A percentile compares a stretch with the other conserved stretches of the same genome.
These are phyloP conservation scores for Metopolophium dirhodum DNA, from an alignment of 1,140 invertebrate species.

Conservation along the genomic window DNA sequence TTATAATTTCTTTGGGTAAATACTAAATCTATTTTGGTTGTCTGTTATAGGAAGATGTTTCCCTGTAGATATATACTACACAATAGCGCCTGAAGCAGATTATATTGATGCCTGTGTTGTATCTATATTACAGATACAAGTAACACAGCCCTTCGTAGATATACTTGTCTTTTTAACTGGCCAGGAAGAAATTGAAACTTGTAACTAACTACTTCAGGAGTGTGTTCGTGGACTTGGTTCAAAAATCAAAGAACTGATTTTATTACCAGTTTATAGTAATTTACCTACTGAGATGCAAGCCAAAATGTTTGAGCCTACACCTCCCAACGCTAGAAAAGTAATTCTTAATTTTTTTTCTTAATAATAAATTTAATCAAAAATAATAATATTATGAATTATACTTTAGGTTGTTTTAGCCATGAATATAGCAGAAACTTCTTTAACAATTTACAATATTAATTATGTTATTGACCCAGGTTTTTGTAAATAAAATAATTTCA, in stretches of 20 bases:
- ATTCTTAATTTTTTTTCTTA: too few species aligned
- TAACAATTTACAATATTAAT: too few species aligned
- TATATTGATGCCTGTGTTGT: constrained; percentile 97
- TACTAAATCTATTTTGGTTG: constrained; percentile 26
- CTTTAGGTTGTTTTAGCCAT: too few species aligned
- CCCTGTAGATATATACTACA: constrained; percentile 97
- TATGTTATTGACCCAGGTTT: too few species aligned
- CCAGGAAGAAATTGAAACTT: constrained; percentile 95
- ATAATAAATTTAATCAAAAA: too few species aligned
- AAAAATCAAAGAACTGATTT: constrained; percentile 91
- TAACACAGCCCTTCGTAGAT: constrained; percentile 93
- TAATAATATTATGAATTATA: too few species aligned
- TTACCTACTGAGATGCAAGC: too few species aligned
- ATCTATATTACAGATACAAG: constrained; percentile 96
- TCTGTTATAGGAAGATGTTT: constrained; percentile 68
- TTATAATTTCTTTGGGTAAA: background rate
- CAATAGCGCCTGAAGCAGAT: constrained; percentile 98
- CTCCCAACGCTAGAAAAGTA: too few species aligned
- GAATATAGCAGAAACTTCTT: too few species aligned
- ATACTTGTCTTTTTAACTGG: constrained; percentile 97
- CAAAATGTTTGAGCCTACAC: too few species aligned
- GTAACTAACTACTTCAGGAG: constrained; percentile 91
- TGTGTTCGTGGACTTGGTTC: constrained; percentile 87
- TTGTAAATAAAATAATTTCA: too few species aligned
- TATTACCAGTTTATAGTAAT: too few species aligned